These are phyloP conservation scores for Encarsia formosa DNA, from an alignment of 2,888 invertebrate species.

Conservation along the genomic window DNA sequence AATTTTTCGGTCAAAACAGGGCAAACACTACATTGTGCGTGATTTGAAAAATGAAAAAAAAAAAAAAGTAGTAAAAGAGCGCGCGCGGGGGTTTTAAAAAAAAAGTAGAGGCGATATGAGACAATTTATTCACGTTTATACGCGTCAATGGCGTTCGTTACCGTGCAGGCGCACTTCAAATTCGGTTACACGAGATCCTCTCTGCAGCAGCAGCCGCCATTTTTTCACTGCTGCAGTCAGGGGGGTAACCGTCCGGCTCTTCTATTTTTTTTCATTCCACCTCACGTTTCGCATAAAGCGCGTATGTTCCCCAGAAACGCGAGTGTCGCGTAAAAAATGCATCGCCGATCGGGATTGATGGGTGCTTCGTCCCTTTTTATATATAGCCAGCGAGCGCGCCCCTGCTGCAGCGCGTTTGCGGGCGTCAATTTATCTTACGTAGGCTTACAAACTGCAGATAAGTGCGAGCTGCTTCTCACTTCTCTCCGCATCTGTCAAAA, in stretches of 20 bases:
- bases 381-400: too few species aligned
- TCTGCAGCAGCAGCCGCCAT: slow-evolving; percentile 30
- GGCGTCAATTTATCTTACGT: slow-evolving; percentile 14
- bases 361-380: slow-evolving; percentile 10
- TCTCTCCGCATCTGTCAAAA: too few species aligned
- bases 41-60: too few species aligned
- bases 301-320: slow-evolving; percentile 7
- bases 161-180: slow-evolving; percentile 24
- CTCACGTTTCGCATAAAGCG: slow-evolving; percentile 37
- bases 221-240: slow-evolving; percentile 45
- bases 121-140: slow-evolving; percentile 27
- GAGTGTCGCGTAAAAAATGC: slow-evolving; percentile 29
- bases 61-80: too few species aligned
- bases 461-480: background rate
- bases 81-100: too few species aligned
- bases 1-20: too few species aligned
- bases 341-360: slow-evolving; percentile 28
- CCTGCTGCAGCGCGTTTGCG: slow-evolving; percentile 9
- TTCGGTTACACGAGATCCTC: slow-evolving; percentile 27
- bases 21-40: too few species aligned
- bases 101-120: slow-evolving; percentile 21
- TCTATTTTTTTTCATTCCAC: slow-evolving; percentile 46
- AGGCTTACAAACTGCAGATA: background rate
- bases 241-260: slow-evolving; percentile 41
- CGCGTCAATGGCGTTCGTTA: slow-evolving; percentile 28